These are phyloP conservation scores for Seladonia tumulorum DNA, from an alignment of 2,888 invertebrate genomes.

Conservation along the genomic window DNA sequence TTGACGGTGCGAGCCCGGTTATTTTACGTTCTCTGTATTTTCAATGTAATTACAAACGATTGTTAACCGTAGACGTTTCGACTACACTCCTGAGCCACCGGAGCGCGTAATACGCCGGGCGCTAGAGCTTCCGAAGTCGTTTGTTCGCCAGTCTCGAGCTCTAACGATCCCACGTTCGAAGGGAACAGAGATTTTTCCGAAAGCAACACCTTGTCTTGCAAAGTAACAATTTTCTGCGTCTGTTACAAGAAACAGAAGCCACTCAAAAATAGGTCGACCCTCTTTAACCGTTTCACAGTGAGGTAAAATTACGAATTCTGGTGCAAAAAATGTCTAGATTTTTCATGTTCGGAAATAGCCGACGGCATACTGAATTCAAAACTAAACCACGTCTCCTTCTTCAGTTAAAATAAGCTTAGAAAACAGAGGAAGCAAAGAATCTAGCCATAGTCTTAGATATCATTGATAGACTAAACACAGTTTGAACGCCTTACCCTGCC, in stretches of 20 bases:
- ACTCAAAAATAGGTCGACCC: too few relatives aligned
- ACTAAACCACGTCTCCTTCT: too few relatives aligned
- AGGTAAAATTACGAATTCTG: too few relatives aligned
- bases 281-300: too few relatives aligned
- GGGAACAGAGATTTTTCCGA: background rate
- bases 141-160: background rate
- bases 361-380: too few relatives aligned
- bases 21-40: background rate
- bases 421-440: too few relatives aligned
- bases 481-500: too few relatives aligned
- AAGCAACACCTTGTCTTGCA: background rate
- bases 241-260: background rate
- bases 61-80: constrained; percentile 10
- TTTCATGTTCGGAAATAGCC: too few relatives aligned
- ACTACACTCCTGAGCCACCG: background rate
- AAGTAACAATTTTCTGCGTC: background rate
- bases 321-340: too few relatives aligned
- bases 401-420: too few relatives aligned
- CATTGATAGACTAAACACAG: too few relatives aligned
- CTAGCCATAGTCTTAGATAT: too few relatives aligned
- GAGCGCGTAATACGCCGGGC: background rate
- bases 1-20: background rate
- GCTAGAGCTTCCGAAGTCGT: constrained; percentile 1
- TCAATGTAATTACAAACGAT: constrained; percentile 8
- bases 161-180: background rate